Percentiles rank a stretch among this genome's conserved stretches.
phyloP scores from a whole-genome alignment of 1,140 invertebrate species.

The Panagrolaimus sp. region DNA sequence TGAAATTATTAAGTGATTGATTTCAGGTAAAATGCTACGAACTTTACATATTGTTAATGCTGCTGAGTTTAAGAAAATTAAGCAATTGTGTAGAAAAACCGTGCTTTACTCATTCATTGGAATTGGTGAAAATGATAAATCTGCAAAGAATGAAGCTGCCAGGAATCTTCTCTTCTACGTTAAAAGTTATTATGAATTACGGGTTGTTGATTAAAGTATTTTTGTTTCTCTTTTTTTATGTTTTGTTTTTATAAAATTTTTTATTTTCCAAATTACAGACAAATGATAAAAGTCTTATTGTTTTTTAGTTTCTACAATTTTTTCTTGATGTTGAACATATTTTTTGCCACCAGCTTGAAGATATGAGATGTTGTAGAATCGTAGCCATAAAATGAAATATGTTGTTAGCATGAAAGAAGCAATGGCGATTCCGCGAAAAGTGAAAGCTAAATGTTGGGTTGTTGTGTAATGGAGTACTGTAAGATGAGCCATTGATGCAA shows the following conservation, averaged over 20 bases:
- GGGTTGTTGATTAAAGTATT: not conserved
- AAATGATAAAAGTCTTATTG: not conserved
- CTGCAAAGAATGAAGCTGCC: too few species aligned
- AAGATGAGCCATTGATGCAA: conserved; percentile 50
- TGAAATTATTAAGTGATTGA: not conserved
- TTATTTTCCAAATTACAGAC: too few species aligned
- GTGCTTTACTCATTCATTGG: too few species aligned
- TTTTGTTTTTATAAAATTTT: not conserved
- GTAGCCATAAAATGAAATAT: conserved; percentile 56
- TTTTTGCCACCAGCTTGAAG: conserved; percentile 53
- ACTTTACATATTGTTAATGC: too few species aligned
- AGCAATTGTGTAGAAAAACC: too few species aligned
- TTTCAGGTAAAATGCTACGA: not conserved
- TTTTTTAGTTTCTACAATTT: not conserved
- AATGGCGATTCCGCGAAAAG: conserved; percentile 44
- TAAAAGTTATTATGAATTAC: not conserved
- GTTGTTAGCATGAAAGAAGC: conserved; percentile 56
- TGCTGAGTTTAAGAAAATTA: too few species aligned
- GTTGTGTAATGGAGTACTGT: conserved; percentile 28
- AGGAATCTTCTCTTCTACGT: not conserved
- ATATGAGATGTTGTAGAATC: conserved; percentile 56
- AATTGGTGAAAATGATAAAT: too few species aligned
- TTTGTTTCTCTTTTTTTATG: not conserved
- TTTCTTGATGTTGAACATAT: conserved; percentile 43
- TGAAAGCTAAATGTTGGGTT: conserved; percentile 42